phyloP scores from a whole-genome alignment of 2,888 invertebrate species.

The Polylopha cassiicola region DNA sequence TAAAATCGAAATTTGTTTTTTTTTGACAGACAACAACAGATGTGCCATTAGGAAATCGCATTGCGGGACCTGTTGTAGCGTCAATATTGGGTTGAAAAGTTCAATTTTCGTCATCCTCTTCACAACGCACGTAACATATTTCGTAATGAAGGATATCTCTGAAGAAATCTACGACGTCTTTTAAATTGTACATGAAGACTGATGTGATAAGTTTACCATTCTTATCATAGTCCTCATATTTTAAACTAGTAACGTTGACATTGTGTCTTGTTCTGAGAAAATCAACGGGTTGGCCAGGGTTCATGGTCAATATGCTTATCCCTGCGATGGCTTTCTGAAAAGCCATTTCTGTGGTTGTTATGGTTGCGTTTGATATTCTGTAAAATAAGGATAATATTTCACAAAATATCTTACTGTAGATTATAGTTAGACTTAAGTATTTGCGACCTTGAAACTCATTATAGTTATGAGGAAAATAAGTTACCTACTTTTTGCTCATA shows the following conservation, averaged over 20 bases:
- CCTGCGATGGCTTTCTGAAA: too few species aligned
- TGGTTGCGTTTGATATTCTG: too few species aligned
- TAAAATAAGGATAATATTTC: too few species aligned
- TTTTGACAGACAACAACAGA: conserved; percentile 6
- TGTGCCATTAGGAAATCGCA: conserved; percentile 1
- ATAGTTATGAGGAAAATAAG: too few species aligned
- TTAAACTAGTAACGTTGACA: conserved; percentile 30
- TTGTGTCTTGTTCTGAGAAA: conserved; percentile 13
- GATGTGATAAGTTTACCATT: conserved; percentile 31
- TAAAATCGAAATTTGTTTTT: not conserved
- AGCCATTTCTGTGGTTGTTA: too few species aligned
- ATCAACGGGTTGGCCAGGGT: conserved; percentile 22
- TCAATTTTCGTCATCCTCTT: conserved; percentile 1
- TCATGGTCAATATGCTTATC: conserved; percentile 34
- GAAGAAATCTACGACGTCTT: conserved; percentile 47
- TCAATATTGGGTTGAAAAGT: conserved; percentile 39
- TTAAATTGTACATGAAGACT: conserved; percentile 41
- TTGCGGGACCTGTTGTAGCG: conserved; percentile 32
- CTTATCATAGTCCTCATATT: conserved; percentile 43
- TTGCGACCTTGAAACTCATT: too few species aligned
- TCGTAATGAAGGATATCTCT: conserved; percentile 36
- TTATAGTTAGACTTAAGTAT: too few species aligned
- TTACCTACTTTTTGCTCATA: too few species aligned
- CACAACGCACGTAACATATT: conserved; percentile 39
- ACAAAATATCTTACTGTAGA: too few species aligned